Conservation (phyloP, 2,113 vertebrate species). For the Gymnorhina tibicen region DNA sequence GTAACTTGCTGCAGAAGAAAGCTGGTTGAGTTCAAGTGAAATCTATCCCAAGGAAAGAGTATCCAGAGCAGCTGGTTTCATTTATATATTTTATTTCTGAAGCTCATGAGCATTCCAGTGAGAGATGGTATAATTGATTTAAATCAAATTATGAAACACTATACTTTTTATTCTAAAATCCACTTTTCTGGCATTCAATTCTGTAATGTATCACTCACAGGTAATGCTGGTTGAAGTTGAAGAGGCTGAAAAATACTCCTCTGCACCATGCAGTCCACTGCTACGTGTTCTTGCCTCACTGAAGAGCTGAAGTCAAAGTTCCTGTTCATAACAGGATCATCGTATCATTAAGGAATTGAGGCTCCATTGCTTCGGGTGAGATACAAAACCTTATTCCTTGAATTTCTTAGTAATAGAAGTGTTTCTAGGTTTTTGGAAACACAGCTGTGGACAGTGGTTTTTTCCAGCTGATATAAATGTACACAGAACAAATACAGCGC, state of each 20-base stretch:
- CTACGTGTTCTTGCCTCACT: not conserved
- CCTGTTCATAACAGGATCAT: not conserved
- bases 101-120: conserved; percentile 78
- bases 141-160: conserved; percentile 82
- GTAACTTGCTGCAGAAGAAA: conserved; percentile 60
- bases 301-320: not conserved
- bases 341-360: not conserved
- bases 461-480: conserved; percentile 14
- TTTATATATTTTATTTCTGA: conserved; percentile 79
- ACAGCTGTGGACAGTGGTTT: not conserved
- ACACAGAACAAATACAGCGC: not conserved
- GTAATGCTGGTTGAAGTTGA: conserved; percentile 57
- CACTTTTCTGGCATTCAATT: conserved; percentile 68
- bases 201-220: conserved; percentile 62
- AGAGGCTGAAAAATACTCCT: not conserved
- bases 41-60: conserved; percentile 69
- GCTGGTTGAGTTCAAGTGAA: conserved; percentile 69
- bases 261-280: not conserved
- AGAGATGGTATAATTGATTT: conserved; percentile 85
- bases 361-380: conserved; percentile 1
- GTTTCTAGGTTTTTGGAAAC: conserved; percentile 17
- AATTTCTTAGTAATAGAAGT: not conserved
- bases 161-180: conserved; percentile 74
- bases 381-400: not conserved
- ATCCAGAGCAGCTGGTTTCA: conserved; percentile 80